Conservation (phyloP, 2,888 invertebrate genomes). For the Acanthococcus lagerstroemiae region DNA sequence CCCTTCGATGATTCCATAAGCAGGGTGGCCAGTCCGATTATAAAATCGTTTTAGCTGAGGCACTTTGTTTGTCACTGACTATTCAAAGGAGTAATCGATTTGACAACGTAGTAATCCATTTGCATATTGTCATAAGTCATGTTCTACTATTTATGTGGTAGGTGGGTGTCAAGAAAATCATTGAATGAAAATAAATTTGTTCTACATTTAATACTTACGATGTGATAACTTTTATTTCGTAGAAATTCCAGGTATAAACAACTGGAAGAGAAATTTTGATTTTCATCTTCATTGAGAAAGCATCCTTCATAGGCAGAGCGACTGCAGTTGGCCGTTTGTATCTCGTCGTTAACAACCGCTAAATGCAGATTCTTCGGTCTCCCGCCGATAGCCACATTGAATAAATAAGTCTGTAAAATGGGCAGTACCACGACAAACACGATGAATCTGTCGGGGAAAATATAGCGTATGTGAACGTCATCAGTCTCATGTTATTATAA, state of each 20-base stretch:
- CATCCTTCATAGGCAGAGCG: slow-evolving; percentile 10
- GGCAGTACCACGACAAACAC: slow-evolving; percentile 73
- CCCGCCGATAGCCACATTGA: slow-evolving; percentile 69
- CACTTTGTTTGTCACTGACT: too few species aligned
- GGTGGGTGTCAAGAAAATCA: too few species aligned
- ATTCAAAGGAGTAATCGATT: too few species aligned
- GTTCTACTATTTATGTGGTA: too few species aligned
- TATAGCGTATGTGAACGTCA: too few species aligned
- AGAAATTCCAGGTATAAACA: slow-evolving; percentile 36
- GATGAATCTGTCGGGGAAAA: slow-evolving; percentile 70
- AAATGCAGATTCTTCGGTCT: slow-evolving; percentile 61
- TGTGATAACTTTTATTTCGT: slow-evolving; percentile 33
- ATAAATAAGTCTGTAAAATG: slow-evolving; percentile 66
- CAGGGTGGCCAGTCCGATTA: too few species aligned
- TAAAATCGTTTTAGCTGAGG: too few species aligned
- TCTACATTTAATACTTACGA: slow-evolving; percentile 33
- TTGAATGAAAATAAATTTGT: neutral
- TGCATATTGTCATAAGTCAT: too few species aligned
- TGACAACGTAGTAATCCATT: too few species aligned
- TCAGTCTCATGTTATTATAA: too few species aligned
- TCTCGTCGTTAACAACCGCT: slow-evolving; percentile 71
- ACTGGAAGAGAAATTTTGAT: slow-evolving; percentile 34
- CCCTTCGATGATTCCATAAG: too few species aligned
- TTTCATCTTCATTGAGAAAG: slow-evolving; percentile 30
- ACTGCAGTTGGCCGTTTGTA: slow-evolving; percentile 36